Evolutionary conservation across 2,113 vertebrate species (phyloP).

Genomic region (Azemiops feae): DNA sequence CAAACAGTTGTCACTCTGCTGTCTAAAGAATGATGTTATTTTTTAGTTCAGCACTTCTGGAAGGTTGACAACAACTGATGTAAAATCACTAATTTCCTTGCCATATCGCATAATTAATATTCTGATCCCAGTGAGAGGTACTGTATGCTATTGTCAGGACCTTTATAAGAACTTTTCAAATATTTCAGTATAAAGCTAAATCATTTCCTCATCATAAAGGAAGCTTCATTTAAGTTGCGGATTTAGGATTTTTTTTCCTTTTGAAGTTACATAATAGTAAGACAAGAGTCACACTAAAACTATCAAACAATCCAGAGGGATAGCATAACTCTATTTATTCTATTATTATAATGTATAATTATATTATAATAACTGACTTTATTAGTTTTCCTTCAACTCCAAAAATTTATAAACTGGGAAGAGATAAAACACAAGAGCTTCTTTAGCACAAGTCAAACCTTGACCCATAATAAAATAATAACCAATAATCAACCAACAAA

Average conservation of each 20-base stretch:
- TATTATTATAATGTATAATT: background rate
- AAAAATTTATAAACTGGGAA: background rate
- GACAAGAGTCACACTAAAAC: background rate
- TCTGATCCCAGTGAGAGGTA: background rate
- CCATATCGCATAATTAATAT: background rate
- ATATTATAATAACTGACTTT: background rate
- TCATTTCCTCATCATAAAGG: background rate
- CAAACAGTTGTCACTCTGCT: background rate
- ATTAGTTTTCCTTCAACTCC: background rate
- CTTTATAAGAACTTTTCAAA: background rate
- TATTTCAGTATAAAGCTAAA: slow-evolving; percentile 3
- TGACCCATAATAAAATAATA: background rate
- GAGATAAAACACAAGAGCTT: slow-evolving; percentile 1
- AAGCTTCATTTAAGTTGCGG: background rate
- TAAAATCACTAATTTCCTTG: background rate
- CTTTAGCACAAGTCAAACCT: background rate
- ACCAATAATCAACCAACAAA: too few relatives aligned
- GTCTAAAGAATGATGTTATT: background rate
- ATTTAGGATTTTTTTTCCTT: slow-evolving; percentile 2
- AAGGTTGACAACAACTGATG: background rate
- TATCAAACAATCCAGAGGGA: background rate
- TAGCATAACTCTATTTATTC: background rate
- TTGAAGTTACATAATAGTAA: slow-evolving; percentile 4
- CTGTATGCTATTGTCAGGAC: background rate
- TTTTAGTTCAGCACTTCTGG: background rate